Percentiles rank a stretch among this genome's conserved stretches.
These are phyloP conservation scores for Girardia tigrina DNA, from an alignment of 2,888 invertebrate genomes.

Conservation along the genomic window DNA sequence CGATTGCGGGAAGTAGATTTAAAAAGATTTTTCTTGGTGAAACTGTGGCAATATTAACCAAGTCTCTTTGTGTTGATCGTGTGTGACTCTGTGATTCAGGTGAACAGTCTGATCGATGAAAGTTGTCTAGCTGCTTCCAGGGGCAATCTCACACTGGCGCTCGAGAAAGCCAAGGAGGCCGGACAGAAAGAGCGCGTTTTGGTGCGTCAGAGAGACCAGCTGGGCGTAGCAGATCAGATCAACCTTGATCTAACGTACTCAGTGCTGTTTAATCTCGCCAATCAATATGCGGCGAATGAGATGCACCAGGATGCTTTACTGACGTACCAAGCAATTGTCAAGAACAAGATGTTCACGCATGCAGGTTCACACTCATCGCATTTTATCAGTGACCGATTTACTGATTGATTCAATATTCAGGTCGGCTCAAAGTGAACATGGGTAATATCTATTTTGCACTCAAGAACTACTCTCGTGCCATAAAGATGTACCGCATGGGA, in stretches of 20 bases:
- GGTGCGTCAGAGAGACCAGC: constrained; percentile 75
- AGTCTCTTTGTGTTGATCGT: too few relatives aligned
- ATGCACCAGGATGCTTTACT: constrained; percentile 87
- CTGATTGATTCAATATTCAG: constrained; percentile 40
- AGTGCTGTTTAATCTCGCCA: constrained; percentile 87
- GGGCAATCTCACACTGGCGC: constrained; percentile 58
- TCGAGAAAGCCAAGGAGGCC: constrained; percentile 88
- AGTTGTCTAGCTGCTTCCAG: constrained; percentile 63
- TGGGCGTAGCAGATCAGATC: constrained; percentile 69
- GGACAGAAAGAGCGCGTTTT: constrained; percentile 77
- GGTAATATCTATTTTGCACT: constrained; percentile 90
- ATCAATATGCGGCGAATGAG: constrained; percentile 80
- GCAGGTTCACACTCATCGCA: constrained; percentile 1
- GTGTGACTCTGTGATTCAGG: constrained; percentile 51
- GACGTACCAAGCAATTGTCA: constrained; percentile 61
- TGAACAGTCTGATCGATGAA: constrained; percentile 75
- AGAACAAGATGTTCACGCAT: constrained; percentile 37
- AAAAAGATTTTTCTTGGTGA: too few relatives aligned
- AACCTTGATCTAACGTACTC: constrained; percentile 88
- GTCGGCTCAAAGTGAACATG: constrained; percentile 86
- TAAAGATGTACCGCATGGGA: constrained; percentile 95
- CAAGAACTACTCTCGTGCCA: constrained; percentile 75
- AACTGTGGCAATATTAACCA: too few relatives aligned
- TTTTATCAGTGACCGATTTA: neutral
- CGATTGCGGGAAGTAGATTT: too few relatives aligned